Conservation (phyloP, 2,797 vertebrate species). For the Notamacropus eugenii region DNA sequence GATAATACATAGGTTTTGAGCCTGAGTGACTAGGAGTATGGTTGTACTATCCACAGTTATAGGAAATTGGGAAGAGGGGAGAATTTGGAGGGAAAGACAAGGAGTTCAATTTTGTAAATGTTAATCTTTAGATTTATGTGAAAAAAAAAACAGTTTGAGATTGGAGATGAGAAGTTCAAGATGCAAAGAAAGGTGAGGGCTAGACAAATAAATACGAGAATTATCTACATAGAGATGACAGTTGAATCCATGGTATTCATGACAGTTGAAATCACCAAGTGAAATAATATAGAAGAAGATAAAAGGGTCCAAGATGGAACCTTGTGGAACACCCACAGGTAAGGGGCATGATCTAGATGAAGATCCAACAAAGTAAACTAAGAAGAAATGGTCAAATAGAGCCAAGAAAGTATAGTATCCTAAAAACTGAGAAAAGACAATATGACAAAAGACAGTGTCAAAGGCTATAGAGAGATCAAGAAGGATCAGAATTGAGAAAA, state of each 20-base stretch:
- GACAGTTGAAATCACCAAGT: neutral
- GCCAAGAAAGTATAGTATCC: neutral
- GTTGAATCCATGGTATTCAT: neutral
- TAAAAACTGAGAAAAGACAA: neutral
- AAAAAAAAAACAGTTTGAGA: neutral
- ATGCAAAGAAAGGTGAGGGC: neutral
- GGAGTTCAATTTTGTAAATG: neutral
- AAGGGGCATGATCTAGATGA: neutral
- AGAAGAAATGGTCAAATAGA: neutral
- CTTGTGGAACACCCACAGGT: neutral
- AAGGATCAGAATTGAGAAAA: neutral
- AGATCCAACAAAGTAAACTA: neutral
- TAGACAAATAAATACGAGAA: neutral
- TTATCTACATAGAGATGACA: neutral
- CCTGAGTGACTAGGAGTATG: neutral
- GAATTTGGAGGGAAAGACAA: neutral
- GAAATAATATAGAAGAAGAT: neutral
- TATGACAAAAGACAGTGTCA: neutral
- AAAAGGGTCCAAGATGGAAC: neutral
- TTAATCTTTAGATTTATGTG: neutral
- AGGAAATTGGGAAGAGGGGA: neutral
- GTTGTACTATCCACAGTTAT: neutral
- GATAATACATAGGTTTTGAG: neutral
- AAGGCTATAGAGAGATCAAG: neutral
- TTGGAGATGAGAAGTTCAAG: neutral